A percentile compares a stretch with the other conserved stretches of the same genome.
phyloP scores from a whole-genome alignment of 1,140 invertebrate species.

The Aleiodes sp. region DNA sequence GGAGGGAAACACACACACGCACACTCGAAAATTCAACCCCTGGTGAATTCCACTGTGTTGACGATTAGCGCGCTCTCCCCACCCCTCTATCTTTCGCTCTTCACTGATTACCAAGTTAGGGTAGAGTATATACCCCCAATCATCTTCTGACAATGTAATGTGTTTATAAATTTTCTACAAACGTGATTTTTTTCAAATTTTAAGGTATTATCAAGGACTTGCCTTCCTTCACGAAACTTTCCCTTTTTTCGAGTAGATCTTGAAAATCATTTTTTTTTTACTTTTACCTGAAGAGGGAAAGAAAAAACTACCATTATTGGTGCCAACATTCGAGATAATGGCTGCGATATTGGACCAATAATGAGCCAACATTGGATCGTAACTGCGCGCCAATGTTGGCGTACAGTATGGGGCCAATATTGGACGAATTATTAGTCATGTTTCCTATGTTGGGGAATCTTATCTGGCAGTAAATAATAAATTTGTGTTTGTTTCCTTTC shows the following conservation, averaged over 20 bases:
- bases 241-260: not conserved
- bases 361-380: no score
- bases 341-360: no score
- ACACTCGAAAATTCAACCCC: conserved; percentile 44
- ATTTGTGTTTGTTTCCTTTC: no score
- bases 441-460: no score
- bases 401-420: no score
- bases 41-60: conserved; percentile 20
- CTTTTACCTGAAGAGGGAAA: no score
- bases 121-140: conserved; percentile 49
- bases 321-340: no score
- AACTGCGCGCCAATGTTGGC: no score
- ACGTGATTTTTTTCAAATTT: not conserved
- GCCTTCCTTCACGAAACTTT: not conserved
- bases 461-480: no score
- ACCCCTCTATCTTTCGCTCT: not conserved
- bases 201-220: not conserved
- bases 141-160: conserved; percentile 19
- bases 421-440: no score
- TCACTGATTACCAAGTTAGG: conserved; percentile 62
- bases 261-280: no score
- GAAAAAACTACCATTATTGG: no score
- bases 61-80: conserved; percentile 59
- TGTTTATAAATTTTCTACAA: not conserved
- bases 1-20: conserved; percentile 33